phyloP scores from a whole-genome alignment of 2,888 invertebrate species.

The Cyrtodaria siliqua region DNA sequence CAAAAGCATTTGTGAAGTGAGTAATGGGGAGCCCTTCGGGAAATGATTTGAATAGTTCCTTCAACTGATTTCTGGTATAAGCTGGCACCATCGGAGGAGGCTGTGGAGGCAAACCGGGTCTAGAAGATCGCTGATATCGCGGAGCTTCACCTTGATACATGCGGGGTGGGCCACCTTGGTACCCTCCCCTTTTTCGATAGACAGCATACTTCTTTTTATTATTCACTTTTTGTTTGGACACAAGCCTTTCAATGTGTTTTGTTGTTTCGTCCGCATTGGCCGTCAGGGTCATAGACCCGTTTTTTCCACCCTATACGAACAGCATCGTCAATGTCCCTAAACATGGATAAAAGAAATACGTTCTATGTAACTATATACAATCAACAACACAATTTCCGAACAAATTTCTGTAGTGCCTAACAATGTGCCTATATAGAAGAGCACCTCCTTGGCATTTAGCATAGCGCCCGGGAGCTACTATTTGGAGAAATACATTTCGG shows the following conservation, averaged over 20 bases:
- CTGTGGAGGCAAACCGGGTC: not conserved
- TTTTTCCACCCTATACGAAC: slow-evolving; percentile 64
- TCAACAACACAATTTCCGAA: too few species aligned
- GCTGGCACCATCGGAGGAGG: slow-evolving; percentile 59
- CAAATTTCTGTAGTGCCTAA: too few species aligned
- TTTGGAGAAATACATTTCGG: too few species aligned
- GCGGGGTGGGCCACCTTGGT: slow-evolving; percentile 9
- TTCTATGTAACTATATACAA: too few species aligned
- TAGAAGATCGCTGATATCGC: slow-evolving; percentile 6
- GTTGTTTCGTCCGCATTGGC: slow-evolving; percentile 74
- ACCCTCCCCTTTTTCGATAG: slow-evolving; percentile 22
- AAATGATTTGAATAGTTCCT: slow-evolving; percentile 65
- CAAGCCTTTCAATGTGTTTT: slow-evolving; percentile 76
- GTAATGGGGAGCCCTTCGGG: slow-evolving; percentile 65
- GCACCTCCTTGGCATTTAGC: too few species aligned
- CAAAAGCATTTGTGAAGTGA: slow-evolving; percentile 70
- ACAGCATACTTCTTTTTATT: slow-evolving; percentile 70
- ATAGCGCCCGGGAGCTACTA: too few species aligned
- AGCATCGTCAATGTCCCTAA: slow-evolving; percentile 73
- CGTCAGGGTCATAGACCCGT: slow-evolving; percentile 69
- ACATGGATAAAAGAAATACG: slow-evolving; percentile 37
- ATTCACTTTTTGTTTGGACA: slow-evolving; percentile 73
- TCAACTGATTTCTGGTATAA: slow-evolving; percentile 66
- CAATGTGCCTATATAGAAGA: too few species aligned
- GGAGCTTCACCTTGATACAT: slow-evolving; percentile 9